Evolutionary conservation across 1,140 invertebrate genomes (phyloP).

Genomic region (Carposina sasakii): DNA sequence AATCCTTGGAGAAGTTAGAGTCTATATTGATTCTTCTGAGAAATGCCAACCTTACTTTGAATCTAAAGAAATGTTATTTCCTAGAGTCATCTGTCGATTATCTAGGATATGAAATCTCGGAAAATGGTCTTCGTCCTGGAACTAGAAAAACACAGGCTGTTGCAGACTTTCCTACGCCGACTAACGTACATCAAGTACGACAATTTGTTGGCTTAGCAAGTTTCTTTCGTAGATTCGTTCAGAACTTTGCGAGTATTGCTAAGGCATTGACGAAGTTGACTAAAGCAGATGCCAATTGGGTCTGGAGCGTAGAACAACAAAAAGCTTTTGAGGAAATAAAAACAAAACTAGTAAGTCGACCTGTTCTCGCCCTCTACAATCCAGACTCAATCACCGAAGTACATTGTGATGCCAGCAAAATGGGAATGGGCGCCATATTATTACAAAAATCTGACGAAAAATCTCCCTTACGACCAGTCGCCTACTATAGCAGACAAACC

Average conservation of each 20-base stretch:
- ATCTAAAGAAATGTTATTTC: slow-evolving; percentile 11
- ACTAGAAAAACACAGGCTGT: slow-evolving; percentile 9
- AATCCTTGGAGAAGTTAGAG: slow-evolving; percentile 25
- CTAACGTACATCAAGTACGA: slow-evolving; percentile 9
- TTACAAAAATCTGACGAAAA: slow-evolving; percentile 5
- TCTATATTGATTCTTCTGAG: not conserved
- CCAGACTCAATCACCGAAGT: slow-evolving; percentile 28
- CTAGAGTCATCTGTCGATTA: slow-evolving; percentile 1
- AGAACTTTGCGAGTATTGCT: slow-evolving; percentile 29
- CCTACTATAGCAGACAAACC: slow-evolving; percentile 24
- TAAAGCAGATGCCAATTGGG: slow-evolving; percentile 29
- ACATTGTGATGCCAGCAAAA: slow-evolving; percentile 10
- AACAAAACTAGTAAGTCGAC: slow-evolving; percentile 11
- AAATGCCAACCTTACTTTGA: slow-evolving; percentile 5
- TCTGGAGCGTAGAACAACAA: slow-evolving; percentile 34
- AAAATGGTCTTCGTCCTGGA: slow-evolving; percentile 2
- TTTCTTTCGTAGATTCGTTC: slow-evolving; percentile 35
- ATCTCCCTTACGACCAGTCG: slow-evolving; percentile 3
- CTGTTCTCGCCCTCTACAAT: slow-evolving; percentile 33
- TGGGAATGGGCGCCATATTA: slow-evolving; percentile 28
- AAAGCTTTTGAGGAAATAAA: slow-evolving; percentile 10
- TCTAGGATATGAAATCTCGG: slow-evolving; percentile 13
- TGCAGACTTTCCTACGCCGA: slow-evolving; percentile 5
- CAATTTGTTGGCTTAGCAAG: slow-evolving; percentile 23
- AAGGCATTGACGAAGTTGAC: slow-evolving; percentile 31